Conservation (phyloP, 2,113 vertebrate species). For the Spheniscus mendiculus region DNA sequence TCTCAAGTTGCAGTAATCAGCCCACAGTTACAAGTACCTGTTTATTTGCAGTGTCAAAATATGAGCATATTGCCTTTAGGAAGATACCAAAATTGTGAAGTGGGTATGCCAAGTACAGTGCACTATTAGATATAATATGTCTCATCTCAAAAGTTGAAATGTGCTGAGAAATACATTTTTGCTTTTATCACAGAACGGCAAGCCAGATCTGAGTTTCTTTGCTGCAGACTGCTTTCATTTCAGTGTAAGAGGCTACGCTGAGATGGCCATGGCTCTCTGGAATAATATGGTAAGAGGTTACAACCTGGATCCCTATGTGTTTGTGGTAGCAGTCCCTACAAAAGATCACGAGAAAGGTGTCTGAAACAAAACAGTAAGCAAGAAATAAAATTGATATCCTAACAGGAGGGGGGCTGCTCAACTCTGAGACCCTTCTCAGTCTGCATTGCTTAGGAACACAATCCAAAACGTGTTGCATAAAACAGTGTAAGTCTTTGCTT, state of each 20-base stretch:
- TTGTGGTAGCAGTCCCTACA: not conserved
- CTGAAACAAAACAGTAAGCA: not conserved
- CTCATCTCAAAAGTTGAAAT: not conserved
- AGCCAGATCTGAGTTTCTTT: conserved; percentile 84
- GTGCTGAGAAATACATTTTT: not conserved
- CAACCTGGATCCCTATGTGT: not conserved
- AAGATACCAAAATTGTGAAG: not conserved
- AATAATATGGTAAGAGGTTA: conserved; percentile 90
- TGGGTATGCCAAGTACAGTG: not conserved
- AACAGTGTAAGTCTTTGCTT: not conserved
- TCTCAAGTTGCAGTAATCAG: not conserved
- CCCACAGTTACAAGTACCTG: not conserved
- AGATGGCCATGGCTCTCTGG: conserved; percentile 90
- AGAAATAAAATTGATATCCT: not conserved
- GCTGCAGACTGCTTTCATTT: conserved; percentile 91
- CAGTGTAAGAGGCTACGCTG: conserved; percentile 83
- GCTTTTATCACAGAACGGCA: conserved; percentile 71
- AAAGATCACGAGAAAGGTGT: not conserved
- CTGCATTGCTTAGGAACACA: not conserved
- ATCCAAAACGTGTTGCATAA: not conserved
- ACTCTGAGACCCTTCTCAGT: not conserved
- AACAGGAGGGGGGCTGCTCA: not conserved
- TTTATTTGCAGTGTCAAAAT: not conserved
- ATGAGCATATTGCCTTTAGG: not conserved
- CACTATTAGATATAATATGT: not conserved